phyloP scores from a whole-genome alignment of 2,113 vertebrate genomes.

The Panthera uncia region DNA sequence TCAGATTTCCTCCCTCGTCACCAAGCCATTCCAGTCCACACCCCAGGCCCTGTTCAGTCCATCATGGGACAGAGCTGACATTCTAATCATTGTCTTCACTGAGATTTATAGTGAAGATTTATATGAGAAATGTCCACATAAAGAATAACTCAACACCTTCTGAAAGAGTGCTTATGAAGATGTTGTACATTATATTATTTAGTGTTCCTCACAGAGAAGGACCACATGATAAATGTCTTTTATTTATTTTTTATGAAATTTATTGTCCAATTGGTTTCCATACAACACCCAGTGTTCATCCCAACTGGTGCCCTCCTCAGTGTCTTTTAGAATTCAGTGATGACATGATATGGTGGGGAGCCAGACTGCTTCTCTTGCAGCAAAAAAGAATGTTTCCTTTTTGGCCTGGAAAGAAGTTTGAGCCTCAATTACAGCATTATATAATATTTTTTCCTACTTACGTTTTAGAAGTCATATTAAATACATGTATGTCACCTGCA shows the following conservation, averaged over 20 bases:
- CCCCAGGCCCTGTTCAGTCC: background rate
- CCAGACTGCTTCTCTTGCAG: constrained; percentile 2
- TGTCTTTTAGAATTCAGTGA: background rate
- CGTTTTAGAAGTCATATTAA: constrained; percentile 11
- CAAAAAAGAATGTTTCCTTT: constrained; percentile 12
- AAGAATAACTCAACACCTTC: background rate
- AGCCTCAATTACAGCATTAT: background rate
- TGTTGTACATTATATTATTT: background rate
- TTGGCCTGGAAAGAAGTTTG: background rate
- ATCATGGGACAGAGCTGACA: background rate
- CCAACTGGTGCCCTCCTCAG: no score
- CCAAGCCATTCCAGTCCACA: background rate
- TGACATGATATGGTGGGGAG: background rate
- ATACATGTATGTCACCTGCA: background rate
- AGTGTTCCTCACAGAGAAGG: background rate
- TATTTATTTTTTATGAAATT: background rate
- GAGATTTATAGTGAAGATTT: background rate
- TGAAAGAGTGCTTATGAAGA: background rate
- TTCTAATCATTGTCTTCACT: background rate
- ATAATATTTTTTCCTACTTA: constrained; percentile 5
- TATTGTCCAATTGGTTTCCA: no score
- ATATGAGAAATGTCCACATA: background rate
- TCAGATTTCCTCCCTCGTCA: background rate
- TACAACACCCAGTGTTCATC: no score
- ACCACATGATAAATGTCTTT: background rate